Conservation (phyloP, 2,888 invertebrate genomes). For the Brenthis ino region DNA sequence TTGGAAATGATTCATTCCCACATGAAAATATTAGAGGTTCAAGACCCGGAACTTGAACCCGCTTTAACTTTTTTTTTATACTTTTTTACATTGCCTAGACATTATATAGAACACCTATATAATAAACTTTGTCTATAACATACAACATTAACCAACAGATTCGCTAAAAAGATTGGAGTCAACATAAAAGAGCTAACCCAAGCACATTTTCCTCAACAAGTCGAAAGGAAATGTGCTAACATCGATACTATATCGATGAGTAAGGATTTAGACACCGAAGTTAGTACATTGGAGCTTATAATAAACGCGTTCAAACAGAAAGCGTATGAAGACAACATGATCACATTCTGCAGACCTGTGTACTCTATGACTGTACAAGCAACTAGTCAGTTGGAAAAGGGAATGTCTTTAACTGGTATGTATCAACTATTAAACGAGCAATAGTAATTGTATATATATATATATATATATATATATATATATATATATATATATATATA, state of each 20-base stretch:
- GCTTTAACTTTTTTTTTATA: too few species aligned
- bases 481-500: too few species aligned
- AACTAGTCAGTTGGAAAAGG: slow-evolving; percentile 84
- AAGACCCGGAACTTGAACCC: too few species aligned
- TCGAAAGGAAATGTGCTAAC: slow-evolving; percentile 53
- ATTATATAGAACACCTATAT: not conserved
- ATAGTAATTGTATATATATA: too few species aligned
- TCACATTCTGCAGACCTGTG: slow-evolving; percentile 86
- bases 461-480: too few species aligned
- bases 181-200: slow-evolving; percentile 69
- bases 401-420: slow-evolving; percentile 84
- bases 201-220: slow-evolving; percentile 60
- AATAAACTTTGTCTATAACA: not conserved
- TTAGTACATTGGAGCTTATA: slow-evolving; percentile 85
- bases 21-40: too few species aligned
- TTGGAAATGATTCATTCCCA: too few species aligned
- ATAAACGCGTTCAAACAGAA: slow-evolving; percentile 88
- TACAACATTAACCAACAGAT: slow-evolving; percentile 53
- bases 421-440: not conserved
- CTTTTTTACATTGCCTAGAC: too few species aligned
- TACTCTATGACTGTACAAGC: slow-evolving; percentile 88
- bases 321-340: slow-evolving; percentile 87
- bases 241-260: slow-evolving; percentile 55
- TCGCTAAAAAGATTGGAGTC: slow-evolving; percentile 71
- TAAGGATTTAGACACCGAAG: slow-evolving; percentile 80